Evolutionary conservation across 92 coral and sea anemone genomes (phyloP), one percentile per base, ranked within the genome.

Genomic region (Palythoa grandiflora): DNA sequence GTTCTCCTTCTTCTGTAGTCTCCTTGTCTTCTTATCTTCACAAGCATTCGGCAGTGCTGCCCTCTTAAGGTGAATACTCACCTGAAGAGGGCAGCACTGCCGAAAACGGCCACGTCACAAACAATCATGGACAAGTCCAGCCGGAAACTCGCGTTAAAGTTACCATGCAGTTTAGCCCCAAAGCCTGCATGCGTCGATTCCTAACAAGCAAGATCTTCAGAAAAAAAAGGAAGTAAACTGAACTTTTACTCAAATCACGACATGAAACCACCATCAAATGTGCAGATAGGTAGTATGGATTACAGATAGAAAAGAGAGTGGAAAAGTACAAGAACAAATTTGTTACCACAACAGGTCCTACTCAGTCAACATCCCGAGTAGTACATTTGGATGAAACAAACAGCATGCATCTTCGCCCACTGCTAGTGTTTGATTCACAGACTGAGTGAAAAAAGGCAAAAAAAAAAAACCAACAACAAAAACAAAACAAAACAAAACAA

Each of bases 221-320:
- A 54, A 81, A 47, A 81, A 81, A 60, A 50, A 81, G 47, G 72
- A 60, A 81, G 60, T 74, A 81, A 81, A 37, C 57, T 81, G 74
- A 81, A 81, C 54, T 81, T 81, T 81, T 74, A 81, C 54, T 52
- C 7, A 36, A 74, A 81, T 37, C 74, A 60, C 52, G 73, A 83
- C 9, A 54, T 88, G 20, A 88, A 52, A 53, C 78, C 63, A 80
- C 87, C 80, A 0, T 87, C 68, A 38, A 80, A 81, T 47, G 54
- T 81, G 60, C 66, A 83, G 1, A 53, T 83, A 37, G 80, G 80
- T 15, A 66, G 91, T 89, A 28, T 83, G 83, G 88, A 51, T 83
- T 6, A 52, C 66, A 35, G 88, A 88, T 36, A 88, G 88, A 70
- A 71, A 88, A 68, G 88, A 83, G 77, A 70, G 80, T 73, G 91